Evolutionary conservation across 1,140 invertebrate species (phyloP).

Genomic region (Drosophila kanapiae): DNA sequence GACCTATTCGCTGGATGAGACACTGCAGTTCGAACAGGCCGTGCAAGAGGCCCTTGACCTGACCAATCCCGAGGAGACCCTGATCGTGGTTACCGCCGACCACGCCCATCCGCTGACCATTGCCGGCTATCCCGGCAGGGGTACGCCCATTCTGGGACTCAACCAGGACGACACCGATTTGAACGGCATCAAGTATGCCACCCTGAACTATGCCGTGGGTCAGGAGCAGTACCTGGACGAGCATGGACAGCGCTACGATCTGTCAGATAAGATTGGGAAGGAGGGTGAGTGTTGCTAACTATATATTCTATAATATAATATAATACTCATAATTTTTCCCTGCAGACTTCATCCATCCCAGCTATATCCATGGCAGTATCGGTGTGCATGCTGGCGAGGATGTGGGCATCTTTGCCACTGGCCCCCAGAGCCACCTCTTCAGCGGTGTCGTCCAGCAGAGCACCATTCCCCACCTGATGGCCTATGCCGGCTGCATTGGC

Average conservation of each 20-base stretch:
- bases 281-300: conserved; percentile 11
- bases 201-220: conserved; percentile 91
- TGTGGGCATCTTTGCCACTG: conserved; percentile 88
- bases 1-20: conserved; percentile 87
- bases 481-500: conserved; percentile 88
- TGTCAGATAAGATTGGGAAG: conserved; percentile 43
- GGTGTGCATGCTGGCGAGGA: conserved; percentile 90
- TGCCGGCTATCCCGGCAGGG: conserved; percentile 87
- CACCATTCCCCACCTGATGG: conserved; percentile 91
- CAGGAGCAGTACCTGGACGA: conserved; percentile 86
- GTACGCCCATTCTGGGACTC: conserved; percentile 86
- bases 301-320: not conserved
- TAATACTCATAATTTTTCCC: conserved; percentile 75
- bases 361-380: conserved; percentile 80
- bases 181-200: conserved; percentile 90
- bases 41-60: conserved; percentile 86
- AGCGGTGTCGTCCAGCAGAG: conserved; percentile 91
- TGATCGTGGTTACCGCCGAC: conserved; percentile 89
- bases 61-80: conserved; percentile 87
- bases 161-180: conserved; percentile 83
- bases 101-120: conserved; percentile 89
- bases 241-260: conserved; percentile 56
- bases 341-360: conserved; percentile 85
- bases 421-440: conserved; percentile 90
- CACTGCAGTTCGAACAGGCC: conserved; percentile 87